Evolutionary conservation across 2,797 vertebrate genomes (phyloP), one percentile per base, ranked within the genome.

Genomic region (Parambassis ranga): DNA sequence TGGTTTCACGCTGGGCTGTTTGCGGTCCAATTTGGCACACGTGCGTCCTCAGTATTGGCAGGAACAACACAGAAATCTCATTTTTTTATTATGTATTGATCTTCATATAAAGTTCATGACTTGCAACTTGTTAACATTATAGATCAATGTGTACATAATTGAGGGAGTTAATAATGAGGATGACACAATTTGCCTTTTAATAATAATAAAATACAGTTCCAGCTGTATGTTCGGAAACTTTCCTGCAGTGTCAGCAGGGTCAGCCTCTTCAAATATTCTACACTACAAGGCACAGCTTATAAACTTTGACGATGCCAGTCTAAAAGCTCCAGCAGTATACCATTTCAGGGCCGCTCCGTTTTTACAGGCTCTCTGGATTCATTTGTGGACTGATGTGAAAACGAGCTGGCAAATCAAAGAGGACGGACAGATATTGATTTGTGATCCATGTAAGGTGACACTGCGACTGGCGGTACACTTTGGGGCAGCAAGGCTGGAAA

Each of bases 251-350:
- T 7, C 48, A 59, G 28, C 49, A 62, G 27, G 10, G 22, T 48
- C 58, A 63, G n/a, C 35, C 13, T 64, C 56, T 47, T 23, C 65
- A 63, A 37, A 66, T 6, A 51, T 14, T 48, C 51, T 19, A 14
- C 50, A 9, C 7, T 3, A 36, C 31, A 6, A 36, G 37, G 2
- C 56, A 66, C 53, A 47, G 61, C 20, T 27, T 24, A 67, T 84
- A 67, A 77, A 87, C 37, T 68, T 82, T 74, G 61, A 85, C 22
- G 71, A 37, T 19, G 38, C 65, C 3, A 2, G 33, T 67, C 28
- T 38, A 28, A 58, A 62, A 22, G 20, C 36, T 62, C 28, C n/a
- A 14, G 64, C 48, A 44, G 11, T 33, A 44, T 33, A 52, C 35
- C 49, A 31, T 41, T 46, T 59, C 62, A 82, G 59, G 65, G 62